Base-by-base conservation (phyloP, 2,888 invertebrate species). In the Tetrapedia diversipes region DNA sequence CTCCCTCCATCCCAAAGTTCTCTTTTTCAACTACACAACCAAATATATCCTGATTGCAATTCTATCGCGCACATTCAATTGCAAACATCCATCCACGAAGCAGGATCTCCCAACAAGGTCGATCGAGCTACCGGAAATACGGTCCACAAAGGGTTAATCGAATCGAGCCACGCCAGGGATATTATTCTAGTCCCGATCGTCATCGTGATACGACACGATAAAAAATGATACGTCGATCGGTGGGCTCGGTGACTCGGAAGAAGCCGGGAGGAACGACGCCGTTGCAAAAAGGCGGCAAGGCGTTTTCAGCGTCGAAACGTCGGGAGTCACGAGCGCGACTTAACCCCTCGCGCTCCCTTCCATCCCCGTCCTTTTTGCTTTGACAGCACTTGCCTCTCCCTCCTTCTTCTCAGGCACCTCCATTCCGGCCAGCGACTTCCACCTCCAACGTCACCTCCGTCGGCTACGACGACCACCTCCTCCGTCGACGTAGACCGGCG, bases 341-440 rank as follows among this genome's bases (percentile, higher is more conserved):
- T 79, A 78, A 77, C 70, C 65, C 56, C 59, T 11, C 60, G 43
- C 39, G 2, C 57, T 1, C 29, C 22, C 43, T 56, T 45, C 74
- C 37, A 10, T n/a, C 29, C 53, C 57, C 68, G 43, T 61, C 70
- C 74, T 80, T 80, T 78, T 80, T 80, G 79, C 79, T 80, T 79
- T 76, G 77, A 79, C 79, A 82, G 83, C 85, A 81, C 67, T 85
- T 64, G 81, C 79, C 69, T 65, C 73, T 75, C 71, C 78, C 77
- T 68, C 63, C 79, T 54, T n/a, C 63, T 45, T 75, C 53, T 19
- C 63, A 61, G 51, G 60, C 66, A 74, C 69, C 78, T 71, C 68
- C 68, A 63, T 64, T 56, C 69, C 68, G 51, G 70, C 72, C 43
- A 61, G 29, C 77, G 76, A 76, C 72, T 64, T 63, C 80, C 76